Evolutionary conservation across 1,140 invertebrate species (phyloP).

Genomic region (Bombus terrestris): DNA sequence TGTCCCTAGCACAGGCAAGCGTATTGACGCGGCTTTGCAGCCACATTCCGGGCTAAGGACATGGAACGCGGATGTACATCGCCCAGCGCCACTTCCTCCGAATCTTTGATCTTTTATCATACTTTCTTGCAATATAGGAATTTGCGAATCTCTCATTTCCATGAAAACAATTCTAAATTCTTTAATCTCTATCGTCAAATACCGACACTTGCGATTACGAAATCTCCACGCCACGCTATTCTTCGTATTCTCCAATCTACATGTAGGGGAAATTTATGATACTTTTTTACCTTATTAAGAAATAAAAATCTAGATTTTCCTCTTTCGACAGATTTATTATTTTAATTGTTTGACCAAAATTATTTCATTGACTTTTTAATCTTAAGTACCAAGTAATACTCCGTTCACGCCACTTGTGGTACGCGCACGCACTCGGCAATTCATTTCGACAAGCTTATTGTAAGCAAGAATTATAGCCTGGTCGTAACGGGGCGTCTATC

Average conservation of each 20-base stretch:
- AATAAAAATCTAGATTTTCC: not conserved
- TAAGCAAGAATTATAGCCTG: slow-evolving; percentile 58
- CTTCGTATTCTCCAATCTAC: not conserved
- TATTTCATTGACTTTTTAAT: slow-evolving; percentile 58
- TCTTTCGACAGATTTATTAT: not conserved
- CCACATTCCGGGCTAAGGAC: slow-evolving; percentile 73
- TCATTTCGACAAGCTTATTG: slow-evolving; percentile 63
- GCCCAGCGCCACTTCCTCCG: not conserved
- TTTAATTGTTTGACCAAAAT: not conserved
- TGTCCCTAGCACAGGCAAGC: slow-evolving; percentile 60
- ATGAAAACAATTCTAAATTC: not conserved
- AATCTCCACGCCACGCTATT: not conserved
- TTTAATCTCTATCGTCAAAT: not conserved
- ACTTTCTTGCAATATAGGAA: not conserved
- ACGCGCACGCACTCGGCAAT: slow-evolving; percentile 49
- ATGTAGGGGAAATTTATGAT: no score
- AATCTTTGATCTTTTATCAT: slow-evolving; percentile 30
- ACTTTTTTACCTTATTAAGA: no score
- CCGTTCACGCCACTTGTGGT: slow-evolving; percentile 40
- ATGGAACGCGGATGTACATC: slow-evolving; percentile 56
- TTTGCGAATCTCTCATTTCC: not conserved
- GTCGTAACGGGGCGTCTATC: slow-evolving; percentile 63
- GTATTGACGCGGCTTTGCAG: slow-evolving; percentile 77
- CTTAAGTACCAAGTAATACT: slow-evolving; percentile 57
- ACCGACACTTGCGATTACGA: not conserved